Conservation (phyloP, 1,140 invertebrate genomes). For the Idris sp. region DNA sequence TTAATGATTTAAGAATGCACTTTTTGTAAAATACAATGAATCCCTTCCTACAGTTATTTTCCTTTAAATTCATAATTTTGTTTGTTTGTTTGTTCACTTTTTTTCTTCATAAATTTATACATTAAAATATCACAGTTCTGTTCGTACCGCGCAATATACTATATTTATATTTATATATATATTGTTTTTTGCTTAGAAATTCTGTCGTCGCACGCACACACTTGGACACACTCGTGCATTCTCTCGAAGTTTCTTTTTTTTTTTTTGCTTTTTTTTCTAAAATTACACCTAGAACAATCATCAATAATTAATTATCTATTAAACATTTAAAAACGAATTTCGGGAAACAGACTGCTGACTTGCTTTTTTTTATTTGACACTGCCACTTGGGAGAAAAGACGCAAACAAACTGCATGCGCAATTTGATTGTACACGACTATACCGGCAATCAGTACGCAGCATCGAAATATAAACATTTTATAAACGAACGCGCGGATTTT, state of each 20-base stretch:
- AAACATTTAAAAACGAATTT: constrained; percentile 60
- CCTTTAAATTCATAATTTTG: constrained; percentile 66
- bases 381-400: no score
- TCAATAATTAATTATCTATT: constrained; percentile 62
- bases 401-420: no score
- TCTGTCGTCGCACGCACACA: constrained; percentile 46
- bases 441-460: no score
- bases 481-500: constrained; percentile 35
- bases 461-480: constrained; percentile 47
- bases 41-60: constrained; percentile 66
- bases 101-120: constrained; percentile 73
- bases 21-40: constrained; percentile 76
- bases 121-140: constrained; percentile 79
- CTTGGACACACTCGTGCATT: no score
- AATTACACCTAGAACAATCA: constrained; percentile 58
- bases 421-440: no score
- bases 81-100: constrained; percentile 64
- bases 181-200: constrained; percentile 70
- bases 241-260: no score
- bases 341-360: constrained; percentile 54
- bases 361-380: no score
- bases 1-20: constrained; percentile 74
- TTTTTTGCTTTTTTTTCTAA: no score
- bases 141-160: constrained; percentile 77
- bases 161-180: constrained; percentile 67